These are phyloP conservation scores for Rosalia funebris DNA, from an alignment of 2,888 invertebrate species.

Conservation along the genomic window DNA sequence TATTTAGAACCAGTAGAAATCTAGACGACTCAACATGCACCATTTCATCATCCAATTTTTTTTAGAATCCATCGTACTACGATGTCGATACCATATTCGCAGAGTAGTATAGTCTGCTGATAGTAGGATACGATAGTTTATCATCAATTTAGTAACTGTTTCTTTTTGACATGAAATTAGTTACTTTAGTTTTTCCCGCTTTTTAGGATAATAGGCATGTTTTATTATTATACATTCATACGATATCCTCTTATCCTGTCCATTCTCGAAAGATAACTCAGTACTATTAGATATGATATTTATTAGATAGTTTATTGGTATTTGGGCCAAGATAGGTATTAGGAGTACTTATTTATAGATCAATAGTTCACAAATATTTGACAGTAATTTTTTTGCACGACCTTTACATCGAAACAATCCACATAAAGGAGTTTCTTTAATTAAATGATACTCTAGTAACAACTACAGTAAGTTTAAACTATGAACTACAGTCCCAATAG, in stretches of 20 bases:
- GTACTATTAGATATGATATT: neutral
- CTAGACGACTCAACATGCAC: conserved; percentile 1
- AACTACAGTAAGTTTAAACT: too few relatives aligned
- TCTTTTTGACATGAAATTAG: conserved; percentile 49
- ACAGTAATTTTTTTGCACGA: too few relatives aligned
- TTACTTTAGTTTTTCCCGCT: conserved; percentile 28
- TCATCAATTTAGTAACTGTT: conserved; percentile 44
- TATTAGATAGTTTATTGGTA: too few relatives aligned
- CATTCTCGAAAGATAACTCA: neutral
- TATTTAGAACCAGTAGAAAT: neutral
- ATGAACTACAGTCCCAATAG: too few relatives aligned
- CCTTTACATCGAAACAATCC: too few relatives aligned
- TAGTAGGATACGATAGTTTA: conserved; percentile 3
- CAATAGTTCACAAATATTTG: too few relatives aligned
- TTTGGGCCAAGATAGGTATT: too few relatives aligned
- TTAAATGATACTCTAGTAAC: too few relatives aligned
- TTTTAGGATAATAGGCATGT: conserved; percentile 15
- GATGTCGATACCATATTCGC: neutral
- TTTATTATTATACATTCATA: conserved; percentile 11
- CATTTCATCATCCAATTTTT: neutral
- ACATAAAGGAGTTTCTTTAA: too few relatives aligned
- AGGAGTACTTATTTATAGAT: too few relatives aligned
- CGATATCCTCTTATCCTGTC: conserved; percentile 23
- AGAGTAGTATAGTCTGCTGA: conserved; percentile 14
- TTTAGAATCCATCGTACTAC: conserved; percentile 5